Percentiles rank a stretch among this genome's conserved stretches.
Evolutionary conservation across 2,113 vertebrate species (phyloP).

Genomic region (Petromus typicus): DNA sequence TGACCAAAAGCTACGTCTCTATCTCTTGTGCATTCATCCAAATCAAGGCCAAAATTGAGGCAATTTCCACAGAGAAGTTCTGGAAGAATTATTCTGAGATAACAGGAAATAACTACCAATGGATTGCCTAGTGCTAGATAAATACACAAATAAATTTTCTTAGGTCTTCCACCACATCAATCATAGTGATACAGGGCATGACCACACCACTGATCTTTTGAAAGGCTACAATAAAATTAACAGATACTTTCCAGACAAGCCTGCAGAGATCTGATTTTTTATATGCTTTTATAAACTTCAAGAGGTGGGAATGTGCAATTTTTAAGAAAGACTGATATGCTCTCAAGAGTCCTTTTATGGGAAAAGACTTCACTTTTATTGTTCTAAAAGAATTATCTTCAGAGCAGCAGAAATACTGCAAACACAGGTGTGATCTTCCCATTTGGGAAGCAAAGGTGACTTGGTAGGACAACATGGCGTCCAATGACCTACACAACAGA

Average conservation of each 20-base stretch:
- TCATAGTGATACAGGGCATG: neutral
- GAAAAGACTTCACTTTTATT: constrained; percentile 47
- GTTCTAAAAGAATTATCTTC: constrained; percentile 37
- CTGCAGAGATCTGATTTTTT: constrained; percentile 10
- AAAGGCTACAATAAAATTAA: constrained; percentile 21
- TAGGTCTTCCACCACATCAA: neutral
- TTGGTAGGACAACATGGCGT: neutral
- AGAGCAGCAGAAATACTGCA: neutral
- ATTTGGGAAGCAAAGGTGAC: neutral
- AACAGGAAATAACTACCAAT: neutral
- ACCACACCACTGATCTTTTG: neutral
- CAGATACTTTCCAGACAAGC: neutral
- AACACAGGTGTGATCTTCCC: neutral
- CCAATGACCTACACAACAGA: neutral
- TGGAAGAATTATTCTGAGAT: neutral
- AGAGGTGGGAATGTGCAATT: neutral
- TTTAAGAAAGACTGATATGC: constrained; percentile 46
- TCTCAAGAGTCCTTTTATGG: neutral
- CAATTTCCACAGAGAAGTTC: neutral
- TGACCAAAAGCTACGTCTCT: neutral
- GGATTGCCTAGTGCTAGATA: neutral
- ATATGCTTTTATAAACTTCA: constrained; percentile 42
- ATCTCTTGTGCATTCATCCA: neutral
- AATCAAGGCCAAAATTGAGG: neutral
- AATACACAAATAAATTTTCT: neutral